Evolutionary conservation across 2,113 vertebrate genomes (phyloP).

Genomic region (Oplegnathus fasciatus): DNA sequence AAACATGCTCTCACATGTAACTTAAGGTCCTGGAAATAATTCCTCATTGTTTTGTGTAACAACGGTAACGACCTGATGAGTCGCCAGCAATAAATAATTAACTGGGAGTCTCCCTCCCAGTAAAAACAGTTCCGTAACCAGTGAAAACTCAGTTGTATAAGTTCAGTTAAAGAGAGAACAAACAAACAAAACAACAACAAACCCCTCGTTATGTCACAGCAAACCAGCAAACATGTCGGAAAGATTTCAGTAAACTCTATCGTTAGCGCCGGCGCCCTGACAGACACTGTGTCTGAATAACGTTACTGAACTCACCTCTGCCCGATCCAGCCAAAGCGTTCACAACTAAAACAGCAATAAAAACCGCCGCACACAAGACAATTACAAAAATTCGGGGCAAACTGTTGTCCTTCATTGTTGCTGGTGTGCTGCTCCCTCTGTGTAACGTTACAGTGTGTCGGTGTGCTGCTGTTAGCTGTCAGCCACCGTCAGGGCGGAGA

Average conservation of each 20-base stretch:
- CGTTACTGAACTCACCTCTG: constrained; percentile 62
- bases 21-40: neutral
- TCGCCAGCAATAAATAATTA: too few relatives aligned
- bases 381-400: constrained; percentile 20
- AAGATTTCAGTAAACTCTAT: neutral
- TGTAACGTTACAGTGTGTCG: too few relatives aligned
- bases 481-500: neutral
- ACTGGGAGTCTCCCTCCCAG: neutral
- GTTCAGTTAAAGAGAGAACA: neutral
- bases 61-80: neutral
- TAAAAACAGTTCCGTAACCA: neutral
- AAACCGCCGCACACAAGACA: constrained; percentile 44
- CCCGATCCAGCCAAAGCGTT: constrained; percentile 78
- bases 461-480: neutral
- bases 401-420: constrained; percentile 50
- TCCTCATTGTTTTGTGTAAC: neutral
- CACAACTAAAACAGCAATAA: constrained; percentile 52
- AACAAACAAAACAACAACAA: too few relatives aligned
- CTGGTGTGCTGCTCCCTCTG: accelerated
- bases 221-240: neutral
- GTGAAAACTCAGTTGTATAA: neutral
- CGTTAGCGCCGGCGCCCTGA: too few relatives aligned
- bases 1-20: neutral
- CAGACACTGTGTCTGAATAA: neutral
- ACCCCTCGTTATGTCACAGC: too few relatives aligned